Base-by-base conservation (phyloP, 2,797 vertebrate genomes). In the Gastrophryne carolinensis region DNA sequence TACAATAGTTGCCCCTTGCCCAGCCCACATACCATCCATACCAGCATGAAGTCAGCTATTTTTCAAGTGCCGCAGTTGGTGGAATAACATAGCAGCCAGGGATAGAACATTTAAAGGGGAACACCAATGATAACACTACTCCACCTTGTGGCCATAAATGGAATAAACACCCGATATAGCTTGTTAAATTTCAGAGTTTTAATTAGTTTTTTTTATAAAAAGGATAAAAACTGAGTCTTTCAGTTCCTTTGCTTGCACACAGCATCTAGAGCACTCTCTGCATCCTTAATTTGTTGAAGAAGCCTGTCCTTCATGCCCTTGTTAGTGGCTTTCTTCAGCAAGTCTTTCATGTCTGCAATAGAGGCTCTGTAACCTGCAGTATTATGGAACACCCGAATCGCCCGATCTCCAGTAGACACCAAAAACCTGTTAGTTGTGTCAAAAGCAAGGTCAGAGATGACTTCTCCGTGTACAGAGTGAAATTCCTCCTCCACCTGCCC, bases 321-420 rank as follows among this genome's bases (percentile, higher is more conserved):
- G 0, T 89, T 96, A 27, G 86, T 87, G 1, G 94, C 87, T 71
- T 89, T 94, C 83, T 91, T 95, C 79, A 98, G 85, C 89, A 94
- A 88, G 35, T 86, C 82, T 83, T 93, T 89, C 93, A 96, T 94
- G 81, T 98, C 95, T 56, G 87, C 89, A 74, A 95, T 91, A 23
- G 92, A 82, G 0, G 96, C 96, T 0, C 94, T 89, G 87, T 96
- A 94, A 13, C 96, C 96, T 0, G 93, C 90, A 0, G 91, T 75
- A 0, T 98, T 99, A 83, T 98, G 95, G 82, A 99, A 94, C 79
- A 97, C 82, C 0, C 92, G 82, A 67, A 98, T 89, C 3, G 88
- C 90, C 0, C 91, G 90, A 87, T 98, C 97, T 0, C 97, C 97
- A 3, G 90, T 92, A 0, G 93, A 94, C 41, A 85, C 93, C 56